Base-by-base conservation (phyloP, 2,113 vertebrate genomes). In the Myotis davidii region DNA sequence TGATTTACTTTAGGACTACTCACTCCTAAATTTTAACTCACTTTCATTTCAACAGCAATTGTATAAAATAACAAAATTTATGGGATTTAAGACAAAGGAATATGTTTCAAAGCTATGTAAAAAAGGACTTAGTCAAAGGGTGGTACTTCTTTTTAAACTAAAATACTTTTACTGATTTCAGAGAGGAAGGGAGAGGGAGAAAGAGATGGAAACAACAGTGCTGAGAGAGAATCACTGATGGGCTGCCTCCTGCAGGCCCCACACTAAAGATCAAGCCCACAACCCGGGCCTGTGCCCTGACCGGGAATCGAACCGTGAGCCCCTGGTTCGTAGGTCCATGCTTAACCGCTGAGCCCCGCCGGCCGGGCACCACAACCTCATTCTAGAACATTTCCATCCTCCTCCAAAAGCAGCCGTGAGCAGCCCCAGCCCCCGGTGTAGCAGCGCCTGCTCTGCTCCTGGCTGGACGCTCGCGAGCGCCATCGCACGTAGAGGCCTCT, bases 401-500 rank as follows among this genome's bases (percentile, higher is more conserved):
- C 23, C 16, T 8, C n/a, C 2, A 3, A 4, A 12, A 5, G 50
- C 76, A 7, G 9, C 56, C 13, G 1, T 16, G 16, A 14, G 32
- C 50, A 20, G 32, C 48, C 6, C 74, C 52, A 5, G 1, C 14
- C 56, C 56, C 27, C 18, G 6, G 25, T 10, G 34, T 54, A 13
- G 81, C 2, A 2, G 0, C 12, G 34, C 3, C 76, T 5, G 3
- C 1, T 8, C 76, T 5, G 2, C 37, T 20, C 50, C 6, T 7
- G 18, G 16, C 52, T 6, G 54, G 54, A 56, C 20, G 20, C 54
- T 56, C 20, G 21, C 20, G 18, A 54, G 20, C 54, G 20, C 54
- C 54, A 0, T 13, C 6, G 0, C 6, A 3, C 8, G 0, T 11
- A 0, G 59, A 0, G 56, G 59, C 73, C 65, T 32, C 25, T 6